phyloP scores from a whole-genome alignment of 2,113 vertebrate genomes.

The Macrotis lagotis region DNA sequence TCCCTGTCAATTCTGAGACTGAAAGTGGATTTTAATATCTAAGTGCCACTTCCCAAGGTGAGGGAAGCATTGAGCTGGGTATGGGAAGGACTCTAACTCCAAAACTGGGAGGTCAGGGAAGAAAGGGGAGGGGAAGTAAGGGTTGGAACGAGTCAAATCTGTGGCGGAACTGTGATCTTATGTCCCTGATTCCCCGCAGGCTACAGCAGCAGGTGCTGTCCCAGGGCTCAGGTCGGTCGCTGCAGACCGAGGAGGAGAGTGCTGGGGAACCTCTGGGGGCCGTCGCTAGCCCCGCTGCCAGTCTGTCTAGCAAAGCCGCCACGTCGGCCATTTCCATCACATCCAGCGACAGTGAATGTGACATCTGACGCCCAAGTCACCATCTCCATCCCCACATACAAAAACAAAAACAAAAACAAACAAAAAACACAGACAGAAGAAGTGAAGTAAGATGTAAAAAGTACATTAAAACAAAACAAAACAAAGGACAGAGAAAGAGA shows the following conservation, averaged over 20 bases:
- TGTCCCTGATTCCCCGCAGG: conserved; percentile 82
- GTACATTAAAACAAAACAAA: conserved; percentile 34
- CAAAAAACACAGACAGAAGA: conserved; percentile 28
- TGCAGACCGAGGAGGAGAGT: conserved; percentile 91
- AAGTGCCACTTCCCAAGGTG: background rate
- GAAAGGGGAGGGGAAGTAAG: background rate
- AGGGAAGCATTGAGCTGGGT: background rate
- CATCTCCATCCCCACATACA: conserved; percentile 38
- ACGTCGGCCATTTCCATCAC: conserved; percentile 99
- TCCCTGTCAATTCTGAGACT: background rate
- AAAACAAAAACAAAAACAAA: too few species aligned
- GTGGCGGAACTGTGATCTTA: conserved; percentile 55
- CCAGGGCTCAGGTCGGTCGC: conserved; percentile 91
- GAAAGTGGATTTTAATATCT: background rate
- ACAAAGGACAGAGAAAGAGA: conserved; percentile 63
- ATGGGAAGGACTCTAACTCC: background rate
- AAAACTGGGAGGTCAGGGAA: background rate
- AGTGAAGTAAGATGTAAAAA: conserved; percentile 50
- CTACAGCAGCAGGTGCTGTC: conserved; percentile 97
- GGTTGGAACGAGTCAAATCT: background rate
- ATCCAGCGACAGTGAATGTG: conserved; percentile 99
- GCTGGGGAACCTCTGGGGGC: conserved; percentile 90
- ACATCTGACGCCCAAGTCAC: conserved; percentile 88
- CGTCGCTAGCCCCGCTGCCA: conserved; percentile 94
- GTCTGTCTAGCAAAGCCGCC: conserved; percentile 96